Evolutionary conservation across 1,140 invertebrate species (phyloP).

Genomic region (Diuraphis noxia): DNA sequence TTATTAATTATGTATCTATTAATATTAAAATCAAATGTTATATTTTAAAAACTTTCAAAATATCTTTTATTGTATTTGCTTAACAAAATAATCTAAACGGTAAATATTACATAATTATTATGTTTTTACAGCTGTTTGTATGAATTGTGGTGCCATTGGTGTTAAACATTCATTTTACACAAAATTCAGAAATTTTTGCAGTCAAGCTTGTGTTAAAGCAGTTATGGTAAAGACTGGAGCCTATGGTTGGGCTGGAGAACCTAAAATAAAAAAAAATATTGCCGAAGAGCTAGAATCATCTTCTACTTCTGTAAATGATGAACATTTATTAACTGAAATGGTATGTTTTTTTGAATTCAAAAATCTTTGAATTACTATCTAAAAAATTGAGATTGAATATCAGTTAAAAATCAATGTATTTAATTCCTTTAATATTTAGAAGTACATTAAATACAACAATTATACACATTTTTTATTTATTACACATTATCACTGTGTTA

Average conservation of each 20-base stretch:
- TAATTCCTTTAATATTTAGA: not conserved
- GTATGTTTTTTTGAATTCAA: not conserved
- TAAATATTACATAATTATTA: not conserved
- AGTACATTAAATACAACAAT: not conserved
- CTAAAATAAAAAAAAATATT: not conserved
- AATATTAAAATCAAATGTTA: not conserved
- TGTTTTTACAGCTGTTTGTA: constrained; percentile 74
- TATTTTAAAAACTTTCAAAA: not conserved
- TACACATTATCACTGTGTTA: not conserved
- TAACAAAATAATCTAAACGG: not conserved
- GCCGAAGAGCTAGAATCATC: not conserved
- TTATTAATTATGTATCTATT: not conserved
- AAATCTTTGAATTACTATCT: not conserved
- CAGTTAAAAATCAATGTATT: not conserved
- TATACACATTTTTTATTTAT: not conserved
- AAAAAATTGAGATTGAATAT: not conserved
- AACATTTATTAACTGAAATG: not conserved
- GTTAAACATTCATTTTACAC: constrained; percentile 89
- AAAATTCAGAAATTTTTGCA: constrained; percentile 79
- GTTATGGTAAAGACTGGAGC: constrained; percentile 1
- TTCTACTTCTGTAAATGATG: not conserved
- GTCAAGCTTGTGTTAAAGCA: constrained; percentile 69
- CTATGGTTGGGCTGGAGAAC: not conserved
- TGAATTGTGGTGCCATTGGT: constrained; percentile 85
- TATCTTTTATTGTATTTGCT: not conserved